Evolutionary conservation across 2,113 vertebrate genomes (phyloP).

Genomic region (Leptosomus discolor): DNA sequence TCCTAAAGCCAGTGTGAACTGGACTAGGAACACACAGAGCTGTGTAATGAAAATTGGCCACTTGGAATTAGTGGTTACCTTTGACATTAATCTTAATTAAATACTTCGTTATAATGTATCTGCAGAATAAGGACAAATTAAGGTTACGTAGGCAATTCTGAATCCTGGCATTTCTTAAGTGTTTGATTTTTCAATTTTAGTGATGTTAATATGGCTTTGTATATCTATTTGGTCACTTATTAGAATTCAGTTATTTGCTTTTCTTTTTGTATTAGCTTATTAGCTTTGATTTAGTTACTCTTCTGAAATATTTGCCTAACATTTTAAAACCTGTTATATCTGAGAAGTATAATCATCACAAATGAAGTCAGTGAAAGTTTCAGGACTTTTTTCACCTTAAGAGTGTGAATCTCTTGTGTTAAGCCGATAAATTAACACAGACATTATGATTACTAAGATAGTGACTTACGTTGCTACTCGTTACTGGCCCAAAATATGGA

Average conservation of each 20-base stretch:
- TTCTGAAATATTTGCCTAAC: conserved; percentile 2
- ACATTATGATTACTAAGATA: background rate
- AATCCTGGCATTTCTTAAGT: background rate
- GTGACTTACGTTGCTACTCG: background rate
- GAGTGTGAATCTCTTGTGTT: background rate
- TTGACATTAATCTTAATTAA: conserved; percentile 64
- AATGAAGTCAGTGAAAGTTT: background rate
- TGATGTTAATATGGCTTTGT: background rate
- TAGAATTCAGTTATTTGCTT: background rate
- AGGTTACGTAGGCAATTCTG: conserved; percentile 2
- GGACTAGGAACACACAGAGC: background rate
- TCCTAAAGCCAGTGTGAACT: background rate
- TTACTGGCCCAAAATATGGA: background rate
- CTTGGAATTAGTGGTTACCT: conserved; percentile 56
- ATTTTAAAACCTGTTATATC: background rate
- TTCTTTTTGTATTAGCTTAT: background rate
- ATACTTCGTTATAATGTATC: conserved; percentile 46
- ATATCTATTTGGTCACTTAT: background rate
- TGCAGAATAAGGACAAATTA: conserved; percentile 13
- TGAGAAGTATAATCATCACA: background rate
- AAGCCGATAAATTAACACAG: background rate
- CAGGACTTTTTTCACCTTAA: background rate
- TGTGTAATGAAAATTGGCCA: conserved; percentile 41
- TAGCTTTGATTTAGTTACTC: background rate
- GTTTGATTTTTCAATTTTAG: background rate